Base-by-base conservation (phyloP, 2,113 vertebrate genomes). In the Phrynosoma platyrhinos region DNA sequence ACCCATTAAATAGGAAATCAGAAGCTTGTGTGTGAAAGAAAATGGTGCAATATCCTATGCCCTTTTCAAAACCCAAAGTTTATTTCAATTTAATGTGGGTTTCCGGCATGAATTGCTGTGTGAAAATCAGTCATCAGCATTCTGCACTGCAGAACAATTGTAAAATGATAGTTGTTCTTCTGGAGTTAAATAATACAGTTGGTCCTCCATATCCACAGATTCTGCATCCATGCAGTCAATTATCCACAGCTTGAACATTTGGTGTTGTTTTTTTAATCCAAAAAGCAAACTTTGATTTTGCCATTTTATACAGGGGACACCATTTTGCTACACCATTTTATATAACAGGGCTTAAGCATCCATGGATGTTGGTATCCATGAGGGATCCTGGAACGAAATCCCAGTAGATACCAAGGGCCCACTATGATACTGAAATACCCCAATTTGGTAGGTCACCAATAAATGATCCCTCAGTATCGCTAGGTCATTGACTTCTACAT, bases 81-180 rank as follows among this genome's bases (percentile, higher is more conserved):
- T 42, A 68, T 74, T 42, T 79, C 18, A 72, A 23, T 21, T 30
- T 40, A 18, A 0, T 47, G 52, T 87, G 47, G 21, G 32, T 6
- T 81, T 76, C 1, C 47, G 0, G 0, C 27, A 64, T 85, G 25
- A 23, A 1, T 47, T 58, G 13, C 20, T 87, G 58, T 20, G 18
- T 2, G 0, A 72, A 13, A 21, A 36, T 36, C 36, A 36, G 36
- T 36, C 36, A 36, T 36, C 36, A 36, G 36, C 36, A 36, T 36
- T 36, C 36, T 36, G 9, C 64, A 52, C 55, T 0, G 0, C 53
- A 85, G 83, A 68, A n/a, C 88, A 69, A 72, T 90, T 85, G 40
- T 32, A 25, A 25, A 82, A 76, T 76, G 36, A 40, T n/a, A 64
- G 58, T n/a, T 78, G 40, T 78, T 40, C 9, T 66, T 55, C 23